Base-by-base conservation (phyloP, 2,888 invertebrate species). In the Andrena hattorfiana region DNA sequence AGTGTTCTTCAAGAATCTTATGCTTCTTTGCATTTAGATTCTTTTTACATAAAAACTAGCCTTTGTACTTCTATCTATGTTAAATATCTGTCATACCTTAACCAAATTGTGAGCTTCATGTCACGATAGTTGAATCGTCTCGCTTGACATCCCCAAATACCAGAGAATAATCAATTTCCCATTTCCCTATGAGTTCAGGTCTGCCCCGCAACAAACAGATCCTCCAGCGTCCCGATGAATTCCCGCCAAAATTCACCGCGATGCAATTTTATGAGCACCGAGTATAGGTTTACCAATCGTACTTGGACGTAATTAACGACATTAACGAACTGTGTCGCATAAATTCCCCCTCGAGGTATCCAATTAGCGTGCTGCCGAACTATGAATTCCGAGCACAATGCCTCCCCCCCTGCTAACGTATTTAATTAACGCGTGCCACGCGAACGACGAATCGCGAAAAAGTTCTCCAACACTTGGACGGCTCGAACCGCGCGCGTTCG, bases 271-370 rank as follows among this genome's bases (percentile, higher is more conserved):
- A 59, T 30, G 28, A 28, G 42, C n/a, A 60, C 32, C 60, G 49
- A 30, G 13, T 30, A 30, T 49, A 35, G 51, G 54, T 70, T 59
- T 20, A 10, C 32, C 48, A 35, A 23, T 20, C 5, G 62, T 0
- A 56, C 69, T 75, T 28, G 32, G 48, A 42, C 26, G 54, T 67
- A 73, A 78, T 81, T 81, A 77, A 66, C 66, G 51, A 54, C 56
- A 68, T 72, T 80, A 83, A 76, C 76, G 64, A 77, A 60, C 35
- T 60, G 77, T 60, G 60, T 49, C 75, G 69, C 62, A 74, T 81
- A 74, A 74, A 81, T 83, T 70, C 67, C 62, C 49, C 10, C 56
- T 30, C 54, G 60, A 30, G 66, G 62, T 74, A 51, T 77, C 77
- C 83, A 74, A 74, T 77, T 74, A 77, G 68, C 80, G 64, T 10